Base-by-base conservation (phyloP, 2,113 vertebrate species). In the Poecile atricapillus region DNA sequence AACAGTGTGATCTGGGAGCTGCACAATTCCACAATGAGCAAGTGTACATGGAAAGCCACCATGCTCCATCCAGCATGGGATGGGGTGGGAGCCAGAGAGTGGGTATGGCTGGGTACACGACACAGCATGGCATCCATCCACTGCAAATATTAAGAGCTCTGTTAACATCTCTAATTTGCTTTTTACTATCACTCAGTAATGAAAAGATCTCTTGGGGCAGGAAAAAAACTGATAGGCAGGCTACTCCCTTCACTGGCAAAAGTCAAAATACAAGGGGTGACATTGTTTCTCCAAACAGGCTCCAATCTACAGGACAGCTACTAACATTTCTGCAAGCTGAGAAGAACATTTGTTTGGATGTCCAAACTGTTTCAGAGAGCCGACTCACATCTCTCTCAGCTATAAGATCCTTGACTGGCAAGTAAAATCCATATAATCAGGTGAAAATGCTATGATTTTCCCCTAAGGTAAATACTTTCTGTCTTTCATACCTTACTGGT, bases 21-120 rank as follows among this genome's bases (percentile, higher is more conserved):
- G 58, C 5, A 7, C 88, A 77, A 4, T 53, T 63, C 33, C 16
- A 2, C 21, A 11, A 1, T 13, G 20, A 14, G 1, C 25, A 47
- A 15, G 23, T 3, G 55, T 7, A 5, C 11, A 0, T 2, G 12
- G 89, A 39, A 30, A 73, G 44, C 9, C 47, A 39, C 13, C 0
- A 0, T 0, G 3, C 33, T 65, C 55, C 64, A 30, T 35, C 52
- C 81, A 39, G 0, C 2, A 2, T 4, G 27, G 69, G 30, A 31
- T n/a, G 62, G 39, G 52, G 28, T 41, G 35, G 55, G 75, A 88
- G 46, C 13, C 39, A 11, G 30, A 22, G 47, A 21, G 14, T 33
- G 60, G 14, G 20, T 5, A 19, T 15, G 19, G 39, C 59, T 35
- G 76, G 43, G 43, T 7, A 13, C 67, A 8, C 4, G 24, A 53